Conservation (phyloP, 2,797 vertebrate species). For the Varecia variegata region DNA sequence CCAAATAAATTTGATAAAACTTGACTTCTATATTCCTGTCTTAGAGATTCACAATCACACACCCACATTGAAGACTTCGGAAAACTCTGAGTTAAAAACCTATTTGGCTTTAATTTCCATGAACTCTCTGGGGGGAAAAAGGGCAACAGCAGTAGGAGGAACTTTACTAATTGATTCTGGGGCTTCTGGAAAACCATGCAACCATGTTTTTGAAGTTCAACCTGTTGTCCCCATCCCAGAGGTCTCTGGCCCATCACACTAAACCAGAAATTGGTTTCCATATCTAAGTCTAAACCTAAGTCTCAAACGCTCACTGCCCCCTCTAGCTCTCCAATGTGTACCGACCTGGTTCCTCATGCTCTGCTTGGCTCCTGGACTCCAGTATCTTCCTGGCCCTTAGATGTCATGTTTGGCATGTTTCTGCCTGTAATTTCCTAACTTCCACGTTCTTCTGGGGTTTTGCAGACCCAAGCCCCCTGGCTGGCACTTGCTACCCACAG, state of each 20-base stretch:
- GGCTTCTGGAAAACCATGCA: not conserved
- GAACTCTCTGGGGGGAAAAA: not conserved
- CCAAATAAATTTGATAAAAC: not conserved
- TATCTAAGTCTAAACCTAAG: not conserved
- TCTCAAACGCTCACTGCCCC: not conserved
- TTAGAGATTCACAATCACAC: not conserved
- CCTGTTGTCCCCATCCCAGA: not conserved
- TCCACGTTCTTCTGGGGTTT: not conserved
- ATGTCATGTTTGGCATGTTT: not conserved
- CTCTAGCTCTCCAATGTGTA: not conserved
- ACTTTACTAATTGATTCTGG: not conserved
- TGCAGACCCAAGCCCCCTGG: not conserved
- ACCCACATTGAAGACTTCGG: not conserved
- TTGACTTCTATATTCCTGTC: not conserved
- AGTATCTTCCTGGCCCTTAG: not conserved
- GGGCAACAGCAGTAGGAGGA: not conserved
- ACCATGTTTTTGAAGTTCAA: not conserved
- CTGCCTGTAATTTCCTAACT: not conserved
- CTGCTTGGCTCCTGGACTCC: not conserved
- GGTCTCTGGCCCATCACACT: not conserved
- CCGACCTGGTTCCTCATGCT: not conserved
- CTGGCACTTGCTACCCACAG: not conserved
- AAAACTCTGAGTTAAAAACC: not conserved
- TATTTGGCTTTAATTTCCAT: not conserved
- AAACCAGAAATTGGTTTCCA: not conserved